A percentile compares a stretch with the other conserved stretches of the same genome.
Conservation (phyloP, 2,888 invertebrate genomes). For the Spodoptera littoralis region DNA sequence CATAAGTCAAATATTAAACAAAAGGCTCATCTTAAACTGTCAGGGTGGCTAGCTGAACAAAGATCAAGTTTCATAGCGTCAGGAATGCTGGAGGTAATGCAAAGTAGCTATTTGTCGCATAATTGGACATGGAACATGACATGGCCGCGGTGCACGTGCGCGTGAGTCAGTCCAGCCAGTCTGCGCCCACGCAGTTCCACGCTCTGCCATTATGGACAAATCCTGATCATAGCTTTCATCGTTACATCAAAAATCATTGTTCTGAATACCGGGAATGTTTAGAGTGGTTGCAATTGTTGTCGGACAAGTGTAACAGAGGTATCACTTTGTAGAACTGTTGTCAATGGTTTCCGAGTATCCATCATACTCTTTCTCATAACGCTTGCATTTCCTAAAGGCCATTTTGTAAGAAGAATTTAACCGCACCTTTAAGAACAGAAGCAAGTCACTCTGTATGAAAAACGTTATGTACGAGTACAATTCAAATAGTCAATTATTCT, state of each 20-base stretch:
- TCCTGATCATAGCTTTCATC: constrained; percentile 50
- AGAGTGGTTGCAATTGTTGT: constrained; percentile 6
- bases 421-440: too few relatives aligned
- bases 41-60: constrained; percentile 24
- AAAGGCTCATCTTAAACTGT: constrained; percentile 25
- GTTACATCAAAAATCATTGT: constrained; percentile 23
- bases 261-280: constrained; percentile 32
- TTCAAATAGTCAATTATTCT: too few relatives aligned
- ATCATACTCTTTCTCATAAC: too few relatives aligned
- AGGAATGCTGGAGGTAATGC: constrained; percentile 56
- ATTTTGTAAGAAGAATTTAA: not conserved
- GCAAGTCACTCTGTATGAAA: too few relatives aligned
- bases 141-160: constrained; percentile 74
- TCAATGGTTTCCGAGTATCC: constrained; percentile 5
- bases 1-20: constrained; percentile 39
- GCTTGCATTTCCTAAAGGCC: too few relatives aligned
- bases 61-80: constrained; percentile 53
- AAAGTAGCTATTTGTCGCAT: constrained; percentile 65
- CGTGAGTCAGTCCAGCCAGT: constrained; percentile 64
- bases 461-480: too few relatives aligned
- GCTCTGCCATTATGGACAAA: constrained; percentile 35
- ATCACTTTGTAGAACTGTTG: constrained; percentile 4
- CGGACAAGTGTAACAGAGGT: constrained; percentile 2
- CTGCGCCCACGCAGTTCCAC: constrained; percentile 51
- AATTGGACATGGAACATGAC: constrained; percentile 75